Base-by-base conservation (phyloP, 2,113 vertebrate genomes). In the Paralichthys olivaceus region DNA sequence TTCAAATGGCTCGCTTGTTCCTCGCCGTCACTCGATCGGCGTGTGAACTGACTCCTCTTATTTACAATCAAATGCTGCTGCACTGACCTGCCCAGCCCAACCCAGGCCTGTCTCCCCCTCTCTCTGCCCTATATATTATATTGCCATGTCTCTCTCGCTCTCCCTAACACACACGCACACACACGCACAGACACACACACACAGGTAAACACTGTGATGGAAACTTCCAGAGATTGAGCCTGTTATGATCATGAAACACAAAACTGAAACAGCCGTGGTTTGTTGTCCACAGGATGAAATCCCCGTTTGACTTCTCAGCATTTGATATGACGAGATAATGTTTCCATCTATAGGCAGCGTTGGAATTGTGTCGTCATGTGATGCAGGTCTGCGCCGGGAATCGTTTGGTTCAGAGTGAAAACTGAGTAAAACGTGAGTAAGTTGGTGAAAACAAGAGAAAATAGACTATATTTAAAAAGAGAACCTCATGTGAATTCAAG, bases 1-100 rank as follows among this genome's bases (percentile, higher is more conserved):
- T 95, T 95, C 95, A 96, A 97, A 97, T 95, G 93, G 91, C 90
- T 91, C 91, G 93, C 93, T 96, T 97, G 96, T 97, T 96, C 96
- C 94, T 92, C 77, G 87, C 87, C 62, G 96, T 95, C 90, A 96
- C 93, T 87, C 85, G 95, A 96, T 97, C 95, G 82, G 95, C 95
- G 95, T 97, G 96, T 96, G 96, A 97, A 97, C 95, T 95, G 92
- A 93, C 89, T 93, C 89, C 87, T 90, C 94, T 96, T 95, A 94
- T 95, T 95, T 95, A 95, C 93, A 93, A 94, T 93, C 92, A 93
- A 87, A 93, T 94, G 92, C 91, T 93, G 90, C 87, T 77, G 79
- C 72, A 68, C 66, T 84, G 92, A 94, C 93, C 87, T 86, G 92
- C 90, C 85, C 84, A 77, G 53, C 89, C 82, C 83, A 59, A 26